These are phyloP conservation scores for Liolophura sinensis DNA, from an alignment of 1,140 invertebrate species.

Conservation along the genomic window DNA sequence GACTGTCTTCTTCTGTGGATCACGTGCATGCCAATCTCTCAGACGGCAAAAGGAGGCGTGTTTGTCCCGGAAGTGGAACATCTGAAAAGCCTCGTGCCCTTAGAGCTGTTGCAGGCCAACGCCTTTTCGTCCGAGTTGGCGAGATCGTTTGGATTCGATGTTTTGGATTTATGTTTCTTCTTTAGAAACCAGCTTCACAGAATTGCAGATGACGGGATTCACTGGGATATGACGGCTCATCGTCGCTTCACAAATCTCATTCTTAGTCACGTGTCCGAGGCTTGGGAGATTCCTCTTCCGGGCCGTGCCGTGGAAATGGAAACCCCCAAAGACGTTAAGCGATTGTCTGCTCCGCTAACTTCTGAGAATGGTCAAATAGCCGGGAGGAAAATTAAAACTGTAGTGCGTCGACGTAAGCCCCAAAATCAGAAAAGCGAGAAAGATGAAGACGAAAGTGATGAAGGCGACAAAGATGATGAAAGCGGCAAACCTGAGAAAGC, in stretches of 20 bases:
- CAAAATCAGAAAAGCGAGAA: no score
- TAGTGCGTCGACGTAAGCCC: no score
- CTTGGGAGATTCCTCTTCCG: no score
- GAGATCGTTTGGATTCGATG: neutral
- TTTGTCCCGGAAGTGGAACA: conserved; percentile 16
- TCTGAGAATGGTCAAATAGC: no score
- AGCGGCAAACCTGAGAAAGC: no score
- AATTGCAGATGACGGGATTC: conserved; percentile 6
- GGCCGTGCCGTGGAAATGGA: no score
- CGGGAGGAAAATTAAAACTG: no score
- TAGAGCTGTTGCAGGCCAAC: conserved; percentile 1
- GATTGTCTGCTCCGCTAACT: no score
- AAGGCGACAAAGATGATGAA: no score
- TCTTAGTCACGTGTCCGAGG: conserved; percentile 4
- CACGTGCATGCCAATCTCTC: conserved; percentile 15
- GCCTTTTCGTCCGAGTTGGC: neutral
- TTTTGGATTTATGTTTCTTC: conserved; percentile 3
- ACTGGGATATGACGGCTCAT: conserved; percentile 15
- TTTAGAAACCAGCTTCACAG: conserved; percentile 6
- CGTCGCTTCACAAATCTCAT: conserved; percentile 7
- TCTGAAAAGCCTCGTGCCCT: conserved; percentile 8
- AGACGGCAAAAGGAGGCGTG: conserved; percentile 17
- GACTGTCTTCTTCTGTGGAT: conserved; percentile 18
- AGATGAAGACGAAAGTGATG: no score
- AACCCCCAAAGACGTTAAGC: no score